Evolutionary conservation across 1,140 invertebrate genomes (phyloP).

Genomic region (Halictus rubicundus): DNA sequence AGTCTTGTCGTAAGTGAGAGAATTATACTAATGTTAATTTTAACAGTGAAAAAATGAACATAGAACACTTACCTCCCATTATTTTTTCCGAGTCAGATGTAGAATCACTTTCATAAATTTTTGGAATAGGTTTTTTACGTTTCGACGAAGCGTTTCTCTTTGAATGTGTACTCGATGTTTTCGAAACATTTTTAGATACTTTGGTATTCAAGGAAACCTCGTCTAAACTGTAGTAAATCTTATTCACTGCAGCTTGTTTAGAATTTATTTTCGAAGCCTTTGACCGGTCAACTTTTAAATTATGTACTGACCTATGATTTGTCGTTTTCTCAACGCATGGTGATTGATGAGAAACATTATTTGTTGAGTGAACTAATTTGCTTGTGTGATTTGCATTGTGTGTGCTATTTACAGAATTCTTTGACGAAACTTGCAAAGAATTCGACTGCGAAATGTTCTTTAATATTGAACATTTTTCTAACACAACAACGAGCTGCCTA

Average conservation of each 20-base stretch:
- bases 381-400: no score
- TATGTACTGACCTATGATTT: neutral
- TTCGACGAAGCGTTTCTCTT: no score
- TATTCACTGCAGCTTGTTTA: no score
- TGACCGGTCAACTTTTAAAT: neutral
- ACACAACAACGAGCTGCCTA: neutral
- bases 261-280: no score
- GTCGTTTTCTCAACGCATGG: neutral
- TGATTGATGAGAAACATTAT: neutral
- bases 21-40: neutral
- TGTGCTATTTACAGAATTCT: neutral
- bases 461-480: neutral
- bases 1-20: neutral
- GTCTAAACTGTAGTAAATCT: no score
- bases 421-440: neutral
- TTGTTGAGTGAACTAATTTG: no score
- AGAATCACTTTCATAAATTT: neutral
- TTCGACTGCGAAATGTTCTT: neutral
- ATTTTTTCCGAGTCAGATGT: neutral
- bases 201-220: no score
- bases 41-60: no score
- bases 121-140: no score
- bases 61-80: neutral
- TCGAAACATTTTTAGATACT: no score
- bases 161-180: no score